A percentile compares a stretch with the other conserved stretches of the same genome.
phyloP scores from a whole-genome alignment of 2,888 invertebrate genomes.

The Aradus depressus region DNA sequence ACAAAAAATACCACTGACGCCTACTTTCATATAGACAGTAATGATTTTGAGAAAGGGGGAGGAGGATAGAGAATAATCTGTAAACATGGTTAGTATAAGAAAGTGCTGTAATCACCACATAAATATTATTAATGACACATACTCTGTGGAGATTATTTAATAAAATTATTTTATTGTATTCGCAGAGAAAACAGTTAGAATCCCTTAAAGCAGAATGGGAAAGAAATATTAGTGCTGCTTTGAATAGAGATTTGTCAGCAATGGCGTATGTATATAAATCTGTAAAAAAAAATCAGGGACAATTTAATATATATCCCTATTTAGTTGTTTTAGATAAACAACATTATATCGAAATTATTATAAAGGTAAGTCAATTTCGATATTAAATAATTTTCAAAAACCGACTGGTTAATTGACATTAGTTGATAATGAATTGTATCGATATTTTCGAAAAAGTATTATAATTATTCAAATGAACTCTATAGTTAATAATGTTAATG shows the following conservation, averaged over 20 bases:
- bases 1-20: too few species aligned
- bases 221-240: slow-evolving; percentile 47
- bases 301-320: slow-evolving; percentile 59
- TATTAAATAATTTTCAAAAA: too few species aligned
- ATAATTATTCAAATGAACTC: not conserved
- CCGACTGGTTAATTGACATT: too few species aligned
- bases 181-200: slow-evolving; percentile 50
- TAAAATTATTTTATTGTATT: slow-evolving; percentile 29
- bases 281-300: slow-evolving; percentile 41
- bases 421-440: too few species aligned
- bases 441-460: not conserved
- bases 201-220: slow-evolving; percentile 57
- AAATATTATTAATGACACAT: slow-evolving; percentile 2
- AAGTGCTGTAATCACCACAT: too few species aligned
- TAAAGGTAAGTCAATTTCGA: slow-evolving; percentile 41
- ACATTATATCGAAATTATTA: slow-evolving; percentile 39
- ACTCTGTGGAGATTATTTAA: slow-evolving; percentile 1
- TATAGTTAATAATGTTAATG: slow-evolving; percentile 32
- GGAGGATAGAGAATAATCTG: too few species aligned
- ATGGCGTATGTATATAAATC: slow-evolving; percentile 48
- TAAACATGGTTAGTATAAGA: too few species aligned
- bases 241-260: slow-evolving; percentile 55
- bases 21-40: too few species aligned
- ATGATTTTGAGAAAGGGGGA: too few species aligned
- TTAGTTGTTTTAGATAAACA: slow-evolving; percentile 47